Evolutionary conservation across 2,797 vertebrate species (phyloP).

Genomic region (Siniperca undulata): DNA sequence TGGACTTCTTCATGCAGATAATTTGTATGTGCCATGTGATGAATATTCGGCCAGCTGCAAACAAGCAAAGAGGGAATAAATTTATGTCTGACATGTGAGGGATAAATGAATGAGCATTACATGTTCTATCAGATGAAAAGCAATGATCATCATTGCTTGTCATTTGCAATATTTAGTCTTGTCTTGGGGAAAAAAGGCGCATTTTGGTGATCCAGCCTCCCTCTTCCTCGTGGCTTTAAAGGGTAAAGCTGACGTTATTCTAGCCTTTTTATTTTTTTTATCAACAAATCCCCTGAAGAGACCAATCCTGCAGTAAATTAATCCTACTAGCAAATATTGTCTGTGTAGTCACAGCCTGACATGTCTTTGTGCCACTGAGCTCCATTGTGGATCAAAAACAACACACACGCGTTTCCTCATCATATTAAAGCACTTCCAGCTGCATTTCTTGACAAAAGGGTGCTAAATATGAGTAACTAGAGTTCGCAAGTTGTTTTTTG

Average conservation of each 20-base stretch:
- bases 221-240: neutral
- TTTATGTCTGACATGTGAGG: neutral
- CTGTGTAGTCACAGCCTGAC: neutral
- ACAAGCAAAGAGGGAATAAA: neutral
- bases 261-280: constrained; percentile 9
- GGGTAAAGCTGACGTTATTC: neutral
- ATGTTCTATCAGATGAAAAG: neutral
- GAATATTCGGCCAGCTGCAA: neutral
- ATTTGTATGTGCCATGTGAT: neutral
- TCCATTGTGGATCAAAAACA: neutral
- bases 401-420: neutral
- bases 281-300: constrained; percentile 8
- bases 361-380: neutral
- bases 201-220: neutral
- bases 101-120: neutral
- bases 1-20: neutral
- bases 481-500: neutral
- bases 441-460: neutral
- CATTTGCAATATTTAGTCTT: neutral
- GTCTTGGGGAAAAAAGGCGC: neutral
- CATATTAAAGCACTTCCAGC: neutral
- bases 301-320: neutral
- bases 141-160: neutral
- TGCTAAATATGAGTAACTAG: no score
- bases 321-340: neutral